These are phyloP conservation scores for Oxyteleia sp. DNA, from an alignment of 2,888 invertebrate genomes.

Conservation along the genomic window DNA sequence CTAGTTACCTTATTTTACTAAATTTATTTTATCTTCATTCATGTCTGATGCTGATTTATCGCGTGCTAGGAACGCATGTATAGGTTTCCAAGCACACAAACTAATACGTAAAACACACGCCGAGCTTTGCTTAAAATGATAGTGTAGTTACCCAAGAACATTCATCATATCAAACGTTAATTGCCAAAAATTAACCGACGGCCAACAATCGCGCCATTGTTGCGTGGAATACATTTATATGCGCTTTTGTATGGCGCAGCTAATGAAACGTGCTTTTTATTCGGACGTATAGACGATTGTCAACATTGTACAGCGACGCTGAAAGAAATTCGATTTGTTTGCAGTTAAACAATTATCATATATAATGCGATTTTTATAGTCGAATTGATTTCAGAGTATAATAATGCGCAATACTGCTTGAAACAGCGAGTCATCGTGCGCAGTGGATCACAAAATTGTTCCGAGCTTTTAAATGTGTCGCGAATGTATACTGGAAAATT, in stretches of 20 bases:
- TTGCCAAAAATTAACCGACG: slow-evolving; percentile 30
- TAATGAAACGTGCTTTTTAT: slow-evolving; percentile 42
- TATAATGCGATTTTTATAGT: slow-evolving; percentile 45
- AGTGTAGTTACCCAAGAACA: slow-evolving; percentile 16
- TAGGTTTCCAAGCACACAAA: slow-evolving; percentile 14
- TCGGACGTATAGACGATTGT: slow-evolving; percentile 24
- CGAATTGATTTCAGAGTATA: slow-evolving; percentile 43
- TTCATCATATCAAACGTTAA: slow-evolving; percentile 34
- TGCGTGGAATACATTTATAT: slow-evolving; percentile 8
- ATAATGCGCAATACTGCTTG: slow-evolving; percentile 47
- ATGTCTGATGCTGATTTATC: slow-evolving; percentile 25
- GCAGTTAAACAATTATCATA: slow-evolving; percentile 44
- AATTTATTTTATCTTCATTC: slow-evolving; percentile 59
- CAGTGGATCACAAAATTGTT: slow-evolving; percentile 28
- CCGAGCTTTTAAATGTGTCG: slow-evolving; percentile 25
- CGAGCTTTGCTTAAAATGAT: slow-evolving; percentile 15
- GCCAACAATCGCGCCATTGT: slow-evolving; percentile 17
- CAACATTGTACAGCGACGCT: slow-evolving; percentile 17
- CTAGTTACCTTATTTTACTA: slow-evolving; percentile 49
- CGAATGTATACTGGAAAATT: slow-evolving; percentile 21
- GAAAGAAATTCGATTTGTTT: slow-evolving; percentile 21
- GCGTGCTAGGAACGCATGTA: slow-evolving; percentile 27
- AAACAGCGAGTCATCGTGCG: slow-evolving; percentile 8
- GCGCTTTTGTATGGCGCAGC: slow-evolving; percentile 14
- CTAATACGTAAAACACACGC: slow-evolving; percentile 29